A percentile compares a stretch with the other conserved stretches of the same genome.
phyloP scores from a whole-genome alignment of 2,797 vertebrate species.

The Gambusia yucatana region DNA sequence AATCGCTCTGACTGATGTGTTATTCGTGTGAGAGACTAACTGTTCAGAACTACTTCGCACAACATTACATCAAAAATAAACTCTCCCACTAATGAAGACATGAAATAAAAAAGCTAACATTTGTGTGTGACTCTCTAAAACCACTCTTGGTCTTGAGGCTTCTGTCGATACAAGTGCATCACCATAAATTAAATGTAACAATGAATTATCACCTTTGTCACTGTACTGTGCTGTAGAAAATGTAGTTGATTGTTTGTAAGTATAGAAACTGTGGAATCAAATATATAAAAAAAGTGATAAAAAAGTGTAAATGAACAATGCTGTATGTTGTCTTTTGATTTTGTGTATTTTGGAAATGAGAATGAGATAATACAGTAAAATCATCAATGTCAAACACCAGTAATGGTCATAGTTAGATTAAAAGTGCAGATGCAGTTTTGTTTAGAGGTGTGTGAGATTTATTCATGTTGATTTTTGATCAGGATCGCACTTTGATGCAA shows the following conservation, averaged over 20 bases:
- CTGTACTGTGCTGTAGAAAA: constrained; percentile 90
- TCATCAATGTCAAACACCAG: constrained; percentile 76
- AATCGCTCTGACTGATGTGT: neutral
- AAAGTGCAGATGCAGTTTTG: constrained; percentile 77
- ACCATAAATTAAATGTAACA: constrained; percentile 79
- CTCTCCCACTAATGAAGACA: constrained; percentile 1
- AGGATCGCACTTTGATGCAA: constrained; percentile 64
- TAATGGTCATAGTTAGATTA: constrained; percentile 77
- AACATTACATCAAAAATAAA: neutral
- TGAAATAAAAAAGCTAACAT: constrained; percentile 56
- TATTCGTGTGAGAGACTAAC: neutral
- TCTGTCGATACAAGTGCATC: constrained; percentile 78
- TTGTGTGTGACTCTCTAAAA: constrained; percentile 67
- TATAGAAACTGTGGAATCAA: constrained; percentile 82
- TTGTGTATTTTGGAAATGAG: constrained; percentile 84
- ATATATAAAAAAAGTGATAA: constrained; percentile 75
- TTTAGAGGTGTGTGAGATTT: constrained; percentile 79
- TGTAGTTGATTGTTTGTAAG: constrained; percentile 90
- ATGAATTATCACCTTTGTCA: constrained; percentile 80
- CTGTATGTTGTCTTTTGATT: constrained; percentile 83
- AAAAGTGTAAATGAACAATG: constrained; percentile 80
- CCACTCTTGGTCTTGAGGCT: constrained; percentile 72
- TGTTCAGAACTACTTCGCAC: neutral
- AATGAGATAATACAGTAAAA: constrained; percentile 74
- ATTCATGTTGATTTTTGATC: constrained; percentile 63